phyloP scores from a whole-genome alignment of 1,140 invertebrate species.

The Lepidurus apus region DNA sequence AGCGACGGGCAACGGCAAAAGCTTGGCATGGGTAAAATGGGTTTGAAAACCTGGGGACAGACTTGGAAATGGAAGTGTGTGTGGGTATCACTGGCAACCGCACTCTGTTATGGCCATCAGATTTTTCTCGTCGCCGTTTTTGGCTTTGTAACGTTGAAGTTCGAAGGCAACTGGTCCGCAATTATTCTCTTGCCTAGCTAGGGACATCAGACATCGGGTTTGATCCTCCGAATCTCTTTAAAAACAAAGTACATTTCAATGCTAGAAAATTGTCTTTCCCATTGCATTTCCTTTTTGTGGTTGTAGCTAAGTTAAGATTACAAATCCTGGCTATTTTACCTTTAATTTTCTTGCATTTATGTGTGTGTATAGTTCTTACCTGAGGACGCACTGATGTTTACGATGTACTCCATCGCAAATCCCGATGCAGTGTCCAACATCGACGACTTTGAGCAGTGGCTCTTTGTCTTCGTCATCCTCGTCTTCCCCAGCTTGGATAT shows the following conservation, averaged over 20 bases:
- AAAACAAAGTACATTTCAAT: not conserved
- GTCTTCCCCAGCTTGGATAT: not conserved
- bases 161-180: slow-evolving; percentile 48
- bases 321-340: too few relatives aligned
- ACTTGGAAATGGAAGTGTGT: not conserved
- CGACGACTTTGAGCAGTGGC: slow-evolving; percentile 48
- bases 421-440: slow-evolving; percentile 50
- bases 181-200: slow-evolving; percentile 44
- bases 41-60: not conserved
- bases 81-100: slow-evolving; percentile 44
- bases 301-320: too few relatives aligned
- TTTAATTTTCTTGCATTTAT: slow-evolving; percentile 1
- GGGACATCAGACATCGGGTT: slow-evolving; percentile 45
- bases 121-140: slow-evolving; percentile 43
- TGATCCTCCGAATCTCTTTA: slow-evolving; percentile 46
- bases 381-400: slow-evolving; percentile 45
- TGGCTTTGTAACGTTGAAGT: slow-evolving; percentile 48
- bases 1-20: not conserved
- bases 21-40: not conserved
- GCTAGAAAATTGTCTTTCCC: not conserved
- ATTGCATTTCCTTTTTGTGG: too few relatives aligned
- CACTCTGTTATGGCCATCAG: slow-evolving; percentile 49
- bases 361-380: slow-evolving; percentile 32
- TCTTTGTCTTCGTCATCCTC: not conserved
- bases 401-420: slow-evolving; percentile 44